Evolutionary conservation across 2,113 vertebrate species (phyloP), one percentile per base, ranked within the genome.

Genomic region (Antechinus stuartii): DNA sequence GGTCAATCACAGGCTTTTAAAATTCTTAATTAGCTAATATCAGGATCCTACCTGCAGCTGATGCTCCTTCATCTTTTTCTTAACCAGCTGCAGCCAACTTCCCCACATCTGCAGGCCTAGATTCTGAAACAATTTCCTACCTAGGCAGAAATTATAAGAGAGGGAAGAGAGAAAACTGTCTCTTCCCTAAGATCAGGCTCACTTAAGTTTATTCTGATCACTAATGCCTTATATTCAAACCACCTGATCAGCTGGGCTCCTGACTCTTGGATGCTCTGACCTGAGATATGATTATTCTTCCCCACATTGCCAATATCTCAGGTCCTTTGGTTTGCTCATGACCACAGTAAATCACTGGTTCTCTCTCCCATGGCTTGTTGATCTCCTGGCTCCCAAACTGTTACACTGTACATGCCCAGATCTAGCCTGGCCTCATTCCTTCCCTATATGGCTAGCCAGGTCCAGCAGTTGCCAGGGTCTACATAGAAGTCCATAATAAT

Each of bases 121-220:
- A 53, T 91, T 91, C 90, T 91, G 90, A 91, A 91, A 91, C 52
- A 53, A 91, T 9, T 52, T 84, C 68, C 68, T 84, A 84, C 68
- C 68, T 84, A 84, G 68, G 68, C 68, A 84, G 68, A 84, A 84
- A 84, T 84, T 84, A 42, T 52, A 35, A 91, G 90, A 91, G 35
- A 91, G n/a, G 46, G 53, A 46, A 54, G 54, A 56, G 52, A 25
- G 57, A 25, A 30, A 9, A 52, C n/a, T 14, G 14, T 24, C 57
- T 94, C 49, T 26, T 23, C 50, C 30, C 26, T 50, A 26, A 26
- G 52, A 54, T 47, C 30, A 93, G 19, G 57, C 26, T 22, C 42
- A 54, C 26, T 22, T 4, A 26, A 8, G 12, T 1, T 46, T 9
- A 25, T 22, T n/a, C 90, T n/a, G 26, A 27, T 46, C 90, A 53